phyloP scores from a whole-genome alignment of 1,140 invertebrate genomes.

The Zaprionus capensis region DNA sequence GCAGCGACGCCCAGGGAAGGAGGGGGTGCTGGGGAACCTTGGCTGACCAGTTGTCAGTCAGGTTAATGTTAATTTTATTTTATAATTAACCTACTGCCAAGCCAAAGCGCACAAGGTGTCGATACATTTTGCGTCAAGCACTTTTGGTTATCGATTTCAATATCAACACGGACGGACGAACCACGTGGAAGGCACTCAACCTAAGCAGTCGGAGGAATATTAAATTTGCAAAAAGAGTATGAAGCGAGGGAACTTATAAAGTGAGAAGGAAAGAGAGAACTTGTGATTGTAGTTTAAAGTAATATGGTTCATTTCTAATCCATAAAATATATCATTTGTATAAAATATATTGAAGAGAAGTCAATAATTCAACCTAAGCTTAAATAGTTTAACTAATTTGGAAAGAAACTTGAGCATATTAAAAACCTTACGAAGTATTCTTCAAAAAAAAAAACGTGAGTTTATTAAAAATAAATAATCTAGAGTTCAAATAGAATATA shows the following conservation, averaged over 20 bases:
- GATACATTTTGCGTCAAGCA: conserved; percentile 37
- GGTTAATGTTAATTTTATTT: conserved; percentile 81
- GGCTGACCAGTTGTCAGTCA: conserved; percentile 71
- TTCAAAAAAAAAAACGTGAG: no score
- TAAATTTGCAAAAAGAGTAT: background rate
- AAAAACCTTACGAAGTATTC: no score
- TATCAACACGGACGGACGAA: background rate
- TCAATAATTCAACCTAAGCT: no score
- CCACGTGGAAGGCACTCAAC: background rate
- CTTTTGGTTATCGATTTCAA: conserved; percentile 34
- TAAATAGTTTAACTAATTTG: no score
- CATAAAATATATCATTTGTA: background rate
- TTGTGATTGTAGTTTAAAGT: background rate
- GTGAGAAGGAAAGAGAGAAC: background rate
- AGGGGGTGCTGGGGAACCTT: conserved; percentile 15
- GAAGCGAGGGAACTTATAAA: no score
- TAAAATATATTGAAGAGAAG: no score
- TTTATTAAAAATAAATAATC: no score
- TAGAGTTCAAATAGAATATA: background rate
- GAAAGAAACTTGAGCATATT: no score
- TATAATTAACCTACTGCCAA: conserved; percentile 72
- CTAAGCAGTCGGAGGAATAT: background rate
- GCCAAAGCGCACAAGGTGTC: conserved; percentile 7
- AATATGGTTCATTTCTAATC: no score
- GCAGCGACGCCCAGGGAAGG: background rate